These are phyloP conservation scores for Tromatobia lineatoria DNA, from an alignment of 2,888 invertebrate species.

Conservation along the genomic window DNA sequence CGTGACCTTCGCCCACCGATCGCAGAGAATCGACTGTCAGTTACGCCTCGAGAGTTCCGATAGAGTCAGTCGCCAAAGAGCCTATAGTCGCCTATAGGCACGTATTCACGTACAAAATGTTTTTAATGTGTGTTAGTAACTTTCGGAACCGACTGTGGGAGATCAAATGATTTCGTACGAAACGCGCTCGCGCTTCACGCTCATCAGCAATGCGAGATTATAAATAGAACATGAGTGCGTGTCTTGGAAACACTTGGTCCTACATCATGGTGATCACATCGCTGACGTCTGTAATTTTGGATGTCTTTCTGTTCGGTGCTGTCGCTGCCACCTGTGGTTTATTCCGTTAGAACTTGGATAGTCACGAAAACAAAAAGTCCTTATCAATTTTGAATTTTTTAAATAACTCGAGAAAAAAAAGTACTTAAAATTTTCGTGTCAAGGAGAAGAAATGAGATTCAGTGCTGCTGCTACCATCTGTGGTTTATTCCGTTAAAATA, in stretches of 20 bases:
- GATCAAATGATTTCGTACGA: slow-evolving; percentile 41
- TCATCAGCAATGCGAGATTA: slow-evolving; percentile 60
- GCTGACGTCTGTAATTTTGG: slow-evolving; percentile 53
- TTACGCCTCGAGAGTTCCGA: slow-evolving; percentile 38
- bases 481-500: too few relatives aligned
- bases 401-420: slow-evolving; percentile 14
- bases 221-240: slow-evolving; percentile 72
- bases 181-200: slow-evolving; percentile 24
- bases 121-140: neutral
- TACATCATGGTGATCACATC: slow-evolving; percentile 23
- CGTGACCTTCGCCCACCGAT: slow-evolving; percentile 58
- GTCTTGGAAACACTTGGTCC: slow-evolving; percentile 49
- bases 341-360: slow-evolving; percentile 15
- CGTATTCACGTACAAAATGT: slow-evolving; percentile 9
- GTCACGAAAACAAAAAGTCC: slow-evolving; percentile 17
- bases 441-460: neutral
- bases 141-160: slow-evolving; percentile 5
- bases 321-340: slow-evolving; percentile 32
- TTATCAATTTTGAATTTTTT: too few relatives aligned
- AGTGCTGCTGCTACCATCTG: too few relatives aligned
- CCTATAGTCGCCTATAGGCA: neutral
- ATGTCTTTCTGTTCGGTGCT: slow-evolving; percentile 1
- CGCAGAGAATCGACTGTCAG: slow-evolving; percentile 38
- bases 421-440: neutral
- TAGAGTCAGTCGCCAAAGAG: slow-evolving; percentile 16